phyloP scores from a whole-genome alignment of 2,888 invertebrate species.

The Drosophila paranaensis region DNA sequence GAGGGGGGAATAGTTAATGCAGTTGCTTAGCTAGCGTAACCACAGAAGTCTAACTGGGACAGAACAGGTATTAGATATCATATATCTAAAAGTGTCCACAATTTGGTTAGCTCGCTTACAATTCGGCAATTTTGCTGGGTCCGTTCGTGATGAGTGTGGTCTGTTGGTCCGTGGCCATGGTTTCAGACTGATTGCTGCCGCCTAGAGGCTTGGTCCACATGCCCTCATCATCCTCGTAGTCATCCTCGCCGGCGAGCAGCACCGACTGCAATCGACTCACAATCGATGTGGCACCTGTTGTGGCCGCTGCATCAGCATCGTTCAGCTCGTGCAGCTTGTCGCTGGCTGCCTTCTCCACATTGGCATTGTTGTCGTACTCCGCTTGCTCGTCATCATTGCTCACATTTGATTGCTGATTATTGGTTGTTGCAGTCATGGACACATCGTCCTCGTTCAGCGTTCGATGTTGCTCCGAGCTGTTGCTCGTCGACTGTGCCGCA shows the following conservation, averaged over 20 bases:
- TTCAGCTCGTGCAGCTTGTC: constrained; percentile 46
- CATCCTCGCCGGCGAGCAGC: constrained; percentile 73
- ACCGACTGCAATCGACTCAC: constrained; percentile 70
- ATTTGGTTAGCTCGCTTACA: constrained; percentile 54
- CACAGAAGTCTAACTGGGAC: background rate
- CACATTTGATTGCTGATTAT: constrained; percentile 11
- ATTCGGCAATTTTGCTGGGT: constrained; percentile 68
- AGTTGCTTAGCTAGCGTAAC: background rate
- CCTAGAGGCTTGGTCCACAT: constrained; percentile 83
- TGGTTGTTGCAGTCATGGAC: constrained; percentile 22
- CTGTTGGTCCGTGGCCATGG: constrained; percentile 38
- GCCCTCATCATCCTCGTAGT: constrained; percentile 81
- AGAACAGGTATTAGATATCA: background rate
- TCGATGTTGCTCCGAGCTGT: constrained; percentile 22
- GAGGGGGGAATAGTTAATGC: background rate
- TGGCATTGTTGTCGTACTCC: constrained; percentile 83
- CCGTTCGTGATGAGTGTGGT: constrained; percentile 64
- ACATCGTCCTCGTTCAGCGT: constrained; percentile 43
- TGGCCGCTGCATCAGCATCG: constrained; percentile 40
- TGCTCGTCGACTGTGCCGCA: constrained; percentile 14
- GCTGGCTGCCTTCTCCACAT: constrained; percentile 77
- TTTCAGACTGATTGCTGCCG: constrained; percentile 44
- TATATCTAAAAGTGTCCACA: background rate
- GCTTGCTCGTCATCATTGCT: constrained; percentile 53
- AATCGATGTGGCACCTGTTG: constrained; percentile 50